These are phyloP conservation scores for Mesocentrotus franciscanus DNA, from an alignment of 53 echinoderm and acorn worm genomes.

Conservation along the genomic window DNA sequence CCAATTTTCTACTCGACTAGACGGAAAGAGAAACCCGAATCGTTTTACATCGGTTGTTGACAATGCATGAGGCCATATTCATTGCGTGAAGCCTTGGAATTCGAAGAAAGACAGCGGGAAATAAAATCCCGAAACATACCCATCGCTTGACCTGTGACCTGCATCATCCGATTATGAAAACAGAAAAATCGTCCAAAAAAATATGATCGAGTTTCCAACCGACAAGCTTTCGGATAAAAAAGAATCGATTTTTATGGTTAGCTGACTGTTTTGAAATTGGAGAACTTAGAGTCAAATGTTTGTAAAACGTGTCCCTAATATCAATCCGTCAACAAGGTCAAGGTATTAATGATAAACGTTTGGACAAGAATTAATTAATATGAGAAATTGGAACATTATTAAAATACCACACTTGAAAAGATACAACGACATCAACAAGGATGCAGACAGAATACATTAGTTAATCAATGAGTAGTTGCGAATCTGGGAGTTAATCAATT, in stretches of 20 bases:
- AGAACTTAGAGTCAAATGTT: too few relatives aligned
- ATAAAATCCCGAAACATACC: background rate
- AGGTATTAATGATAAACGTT: too few relatives aligned
- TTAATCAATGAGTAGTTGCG: too few relatives aligned
- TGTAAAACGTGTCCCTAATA: too few relatives aligned
- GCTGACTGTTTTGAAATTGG: background rate
- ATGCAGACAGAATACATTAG: too few relatives aligned
- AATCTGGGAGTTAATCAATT: too few relatives aligned
- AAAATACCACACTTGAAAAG: too few relatives aligned
- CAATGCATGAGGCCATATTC: background rate
- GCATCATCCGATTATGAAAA: background rate
- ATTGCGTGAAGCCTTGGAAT: constrained; percentile 5
- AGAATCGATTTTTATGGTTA: background rate
- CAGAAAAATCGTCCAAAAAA: background rate
- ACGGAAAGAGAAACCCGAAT: background rate
- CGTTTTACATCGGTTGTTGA: constrained; percentile 7
- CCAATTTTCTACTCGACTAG: background rate
- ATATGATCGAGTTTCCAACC: background rate
- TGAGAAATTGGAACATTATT: too few relatives aligned
- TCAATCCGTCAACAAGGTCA: too few relatives aligned
- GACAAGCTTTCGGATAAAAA: background rate
- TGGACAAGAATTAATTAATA: too few relatives aligned
- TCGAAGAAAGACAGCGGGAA: constrained; percentile 45
- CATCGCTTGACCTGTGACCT: constrained; percentile 14
- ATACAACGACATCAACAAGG: too few relatives aligned